These are phyloP conservation scores for Sceloporus tristichus DNA, from an alignment of 2,113 vertebrate genomes.

Conservation along the genomic window DNA sequence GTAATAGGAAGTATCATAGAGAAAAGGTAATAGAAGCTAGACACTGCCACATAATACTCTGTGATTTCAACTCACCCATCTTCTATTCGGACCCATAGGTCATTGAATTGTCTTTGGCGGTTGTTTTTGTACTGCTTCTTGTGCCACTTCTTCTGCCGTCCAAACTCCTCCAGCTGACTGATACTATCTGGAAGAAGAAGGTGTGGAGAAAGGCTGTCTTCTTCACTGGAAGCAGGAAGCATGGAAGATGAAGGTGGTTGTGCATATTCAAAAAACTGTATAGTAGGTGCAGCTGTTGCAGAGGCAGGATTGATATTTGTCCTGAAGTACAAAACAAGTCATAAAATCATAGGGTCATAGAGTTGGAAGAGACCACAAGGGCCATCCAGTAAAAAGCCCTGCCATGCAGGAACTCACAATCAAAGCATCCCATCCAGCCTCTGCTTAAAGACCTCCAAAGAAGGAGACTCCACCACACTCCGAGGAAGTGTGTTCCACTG, in stretches of 20 bases:
- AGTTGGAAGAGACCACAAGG: too few species aligned
- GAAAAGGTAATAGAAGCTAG: not conserved
- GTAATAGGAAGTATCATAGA: not conserved
- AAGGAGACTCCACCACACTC: too few species aligned
- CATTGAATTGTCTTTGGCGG: conserved; percentile 92
- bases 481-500: too few species aligned
- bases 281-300: conserved; percentile 56
- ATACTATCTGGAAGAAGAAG: conserved; percentile 94
- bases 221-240: conserved; percentile 76
- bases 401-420: too few species aligned
- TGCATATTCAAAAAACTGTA: conserved; percentile 67
- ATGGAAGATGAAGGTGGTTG: conserved; percentile 63
- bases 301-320: conserved; percentile 50
- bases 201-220: conserved; percentile 88
- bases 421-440: too few species aligned
- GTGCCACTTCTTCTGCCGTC: conserved; percentile 91
- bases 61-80: conserved; percentile 85
- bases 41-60: not conserved
- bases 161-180: conserved; percentile 97
- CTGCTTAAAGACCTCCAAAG: too few species aligned
- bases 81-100: conserved; percentile 97
- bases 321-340: conserved; percentile 60
- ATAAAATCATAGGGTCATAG: too few species aligned
- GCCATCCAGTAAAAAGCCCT: too few species aligned
- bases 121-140: conserved; percentile 88